Evolutionary conservation across 2,797 vertebrate species (phyloP), one percentile per base, ranked within the genome.

Genomic region (Ciconia nigra): DNA sequence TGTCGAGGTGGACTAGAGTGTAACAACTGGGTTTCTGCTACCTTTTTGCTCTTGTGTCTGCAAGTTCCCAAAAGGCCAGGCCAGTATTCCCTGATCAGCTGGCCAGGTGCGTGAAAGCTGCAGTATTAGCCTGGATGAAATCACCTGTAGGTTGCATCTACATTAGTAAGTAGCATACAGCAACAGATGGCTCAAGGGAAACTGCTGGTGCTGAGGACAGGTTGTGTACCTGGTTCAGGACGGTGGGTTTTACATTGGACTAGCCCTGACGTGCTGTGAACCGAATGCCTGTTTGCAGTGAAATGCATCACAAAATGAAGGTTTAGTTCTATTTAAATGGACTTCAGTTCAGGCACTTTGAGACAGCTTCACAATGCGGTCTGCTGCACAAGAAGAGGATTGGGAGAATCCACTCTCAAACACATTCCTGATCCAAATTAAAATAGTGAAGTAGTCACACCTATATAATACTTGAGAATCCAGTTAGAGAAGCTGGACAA

Each of bases 161-260:
- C 0, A 0, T 54, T 46, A 54, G 20, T 17, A 33, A 55, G 47
- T 42, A 51, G 24, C 25, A 31, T 14, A 24, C 8, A 70, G 65
- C 42, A 61, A 17, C 13, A 37, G 41, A 14, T 18, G 51, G n/a
- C 57, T 70, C 25, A 29, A 35, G 41, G 21, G 46, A 25, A 49
- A 6, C 22, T 22, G 20, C 71, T 58, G 39, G 18, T 35, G 31
- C 67, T 72, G 52, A 37, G 29, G 5, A 31, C 25, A 19, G 16
- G 10, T 71, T 71, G n/a, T 44, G 1, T 47, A 20, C 19, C 13
- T 59, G 41, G 21, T 67, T 88, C 37, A 59, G 19, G 31, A 28
- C 77, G 44, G 10, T 10, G 19, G 22, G 9, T 14, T 86, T 76
- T 63, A 11, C n/a, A 63, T 83, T 47, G 28, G 44, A 52, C 31